A percentile compares a stretch with the other conserved stretches of the same genome.
Conservation (phyloP, 2,888 invertebrate genomes). For the Conchocele bisecta region DNA sequence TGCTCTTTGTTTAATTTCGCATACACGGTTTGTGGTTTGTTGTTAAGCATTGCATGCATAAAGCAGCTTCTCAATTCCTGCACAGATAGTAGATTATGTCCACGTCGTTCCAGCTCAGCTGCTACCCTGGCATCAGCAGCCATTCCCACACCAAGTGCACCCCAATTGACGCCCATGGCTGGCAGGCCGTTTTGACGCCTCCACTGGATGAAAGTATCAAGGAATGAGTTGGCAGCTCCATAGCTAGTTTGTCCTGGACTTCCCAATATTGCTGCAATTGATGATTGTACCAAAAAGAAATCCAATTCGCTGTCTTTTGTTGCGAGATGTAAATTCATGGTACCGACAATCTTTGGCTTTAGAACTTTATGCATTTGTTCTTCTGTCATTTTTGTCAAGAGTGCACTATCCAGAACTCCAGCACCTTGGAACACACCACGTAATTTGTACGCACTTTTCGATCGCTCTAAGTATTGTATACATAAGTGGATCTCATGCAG, state of each 20-base stretch:
- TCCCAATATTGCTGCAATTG: slow-evolving; percentile 68
- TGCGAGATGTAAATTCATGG: slow-evolving; percentile 67
- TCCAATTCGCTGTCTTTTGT: slow-evolving; percentile 58
- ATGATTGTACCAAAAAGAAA: slow-evolving; percentile 72
- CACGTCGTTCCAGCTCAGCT: slow-evolving; percentile 20
- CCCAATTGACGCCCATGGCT: slow-evolving; percentile 73
- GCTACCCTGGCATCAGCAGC: slow-evolving; percentile 38
- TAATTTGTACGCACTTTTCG: slow-evolving; percentile 28
- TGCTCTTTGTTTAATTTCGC: slow-evolving; percentile 55
- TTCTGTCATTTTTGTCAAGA: slow-evolving; percentile 49
- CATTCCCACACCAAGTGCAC: slow-evolving; percentile 69
- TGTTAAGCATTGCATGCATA: slow-evolving; percentile 51
- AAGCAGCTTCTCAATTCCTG: slow-evolving; percentile 46
- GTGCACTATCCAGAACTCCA: slow-evolving; percentile 58
- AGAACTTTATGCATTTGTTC: slow-evolving; percentile 54
- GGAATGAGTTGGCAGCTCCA: slow-evolving; percentile 71
- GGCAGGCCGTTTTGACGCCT: slow-evolving; percentile 56
- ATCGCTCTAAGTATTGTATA: slow-evolving; percentile 31
- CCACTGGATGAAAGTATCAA: slow-evolving; percentile 67
- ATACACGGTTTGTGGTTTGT: slow-evolving; percentile 48
- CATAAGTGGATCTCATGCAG: slow-evolving; percentile 32
- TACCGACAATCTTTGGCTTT: slow-evolving; percentile 68
- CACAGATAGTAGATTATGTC: slow-evolving; percentile 19
- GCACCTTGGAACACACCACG: slow-evolving; percentile 73
- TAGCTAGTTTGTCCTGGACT: slow-evolving; percentile 70